Conservation (phyloP, 2,888 invertebrate genomes). For the Chironomus tentans region DNA sequence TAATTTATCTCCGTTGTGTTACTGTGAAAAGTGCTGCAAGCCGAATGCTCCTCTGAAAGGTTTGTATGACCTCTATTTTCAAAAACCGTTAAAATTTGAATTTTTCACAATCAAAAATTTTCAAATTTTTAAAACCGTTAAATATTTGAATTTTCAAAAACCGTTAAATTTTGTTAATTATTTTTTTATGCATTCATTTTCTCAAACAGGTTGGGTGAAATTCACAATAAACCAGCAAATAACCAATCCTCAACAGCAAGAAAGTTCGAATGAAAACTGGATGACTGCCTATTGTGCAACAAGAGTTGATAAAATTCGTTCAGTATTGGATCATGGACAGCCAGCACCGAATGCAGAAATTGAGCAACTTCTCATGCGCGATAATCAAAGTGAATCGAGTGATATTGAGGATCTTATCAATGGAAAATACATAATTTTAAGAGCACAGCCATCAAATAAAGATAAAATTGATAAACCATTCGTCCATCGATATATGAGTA, state of each 20-base stretch:
- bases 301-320: slow-evolving; percentile 41
- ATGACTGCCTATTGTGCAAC: slow-evolving; percentile 40
- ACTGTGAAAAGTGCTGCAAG: slow-evolving; percentile 33
- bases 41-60: slow-evolving; percentile 28
- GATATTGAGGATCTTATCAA: not conserved
- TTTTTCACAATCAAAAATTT: too few relatives aligned
- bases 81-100: too few relatives aligned
- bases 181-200: too few relatives aligned
- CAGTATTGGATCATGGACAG: slow-evolving; percentile 41
- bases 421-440: slow-evolving; percentile 15
- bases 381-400: slow-evolving; percentile 3
- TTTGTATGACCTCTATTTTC: too few relatives aligned
- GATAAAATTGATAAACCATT: slow-evolving; percentile 11
- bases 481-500: slow-evolving; percentile 33
- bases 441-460: slow-evolving; percentile 17
- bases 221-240: slow-evolving; percentile 41
- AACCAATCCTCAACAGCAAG: slow-evolving; percentile 34
- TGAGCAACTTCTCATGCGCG: not conserved
- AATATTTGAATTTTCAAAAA: too few relatives aligned
- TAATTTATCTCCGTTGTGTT: slow-evolving; percentile 36
- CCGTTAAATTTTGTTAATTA: too few relatives aligned
- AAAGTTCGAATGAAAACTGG: slow-evolving; percentile 35
- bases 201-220: slow-evolving; percentile 37
- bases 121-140: too few relatives aligned
- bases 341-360: slow-evolving; percentile 35